Conservation (phyloP, 2,888 invertebrate species). For the Zygaena filipendulae region DNA sequence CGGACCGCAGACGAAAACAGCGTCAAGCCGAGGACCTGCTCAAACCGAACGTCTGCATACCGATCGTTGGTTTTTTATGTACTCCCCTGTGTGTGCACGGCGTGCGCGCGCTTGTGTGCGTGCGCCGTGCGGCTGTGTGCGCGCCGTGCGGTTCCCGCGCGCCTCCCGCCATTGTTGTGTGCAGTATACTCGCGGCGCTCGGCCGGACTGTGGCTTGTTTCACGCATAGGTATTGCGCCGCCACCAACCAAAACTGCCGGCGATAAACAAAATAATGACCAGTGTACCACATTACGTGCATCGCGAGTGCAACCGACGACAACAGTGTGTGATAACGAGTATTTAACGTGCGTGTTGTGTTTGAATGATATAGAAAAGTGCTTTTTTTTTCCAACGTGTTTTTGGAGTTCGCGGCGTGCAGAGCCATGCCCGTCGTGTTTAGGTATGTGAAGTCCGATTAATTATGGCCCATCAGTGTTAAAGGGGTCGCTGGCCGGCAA, state of each 20-base stretch:
- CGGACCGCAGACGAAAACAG: conserved; percentile 66
- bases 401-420: conserved; percentile 53
- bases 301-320: conserved; percentile 60
- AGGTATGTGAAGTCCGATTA: conserved; percentile 60
- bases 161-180: conserved; percentile 53
- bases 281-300: conserved; percentile 55
- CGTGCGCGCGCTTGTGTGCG: conserved; percentile 30
- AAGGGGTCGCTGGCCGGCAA: conserved; percentile 52
- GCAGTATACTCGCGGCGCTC: conserved; percentile 55
- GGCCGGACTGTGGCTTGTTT: conserved; percentile 34
- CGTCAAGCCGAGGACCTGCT: conserved; percentile 66
- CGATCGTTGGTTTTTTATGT: conserved; percentile 68
- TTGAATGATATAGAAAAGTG: conserved; percentile 49
- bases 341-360: conserved; percentile 62
- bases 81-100: conserved; percentile 50
- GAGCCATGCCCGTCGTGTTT: conserved; percentile 59
- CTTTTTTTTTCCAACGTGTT: conserved; percentile 50
- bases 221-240: conserved; percentile 34
- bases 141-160: conserved; percentile 45
- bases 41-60: conserved; percentile 68
- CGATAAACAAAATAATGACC: conserved; percentile 64
- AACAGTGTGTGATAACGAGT: conserved; percentile 63
- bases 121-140: conserved; percentile 30
- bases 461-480: conserved; percentile 56
- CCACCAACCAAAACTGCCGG: conserved; percentile 41